These are phyloP conservation scores for Epistrophella euchroma DNA, from an alignment of 2,888 invertebrate species.

Conservation along the genomic window DNA sequence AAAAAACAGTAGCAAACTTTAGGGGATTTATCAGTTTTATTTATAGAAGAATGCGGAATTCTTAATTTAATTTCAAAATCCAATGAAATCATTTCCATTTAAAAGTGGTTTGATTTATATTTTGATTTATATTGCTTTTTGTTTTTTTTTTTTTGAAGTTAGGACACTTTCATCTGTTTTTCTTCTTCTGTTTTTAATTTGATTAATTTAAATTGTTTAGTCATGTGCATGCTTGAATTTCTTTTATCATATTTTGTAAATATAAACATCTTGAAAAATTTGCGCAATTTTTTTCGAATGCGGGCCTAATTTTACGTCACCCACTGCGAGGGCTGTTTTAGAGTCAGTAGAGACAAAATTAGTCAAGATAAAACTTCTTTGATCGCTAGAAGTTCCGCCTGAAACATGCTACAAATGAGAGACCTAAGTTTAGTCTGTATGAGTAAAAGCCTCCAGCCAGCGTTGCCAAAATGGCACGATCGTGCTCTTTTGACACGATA, in stretches of 20 bases:
- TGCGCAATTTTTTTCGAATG: too few species aligned
- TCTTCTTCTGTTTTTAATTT: not conserved
- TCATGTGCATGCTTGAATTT: not conserved
- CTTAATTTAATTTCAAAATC: slow-evolving; percentile 38
- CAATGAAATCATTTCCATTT: slow-evolving; percentile 47
- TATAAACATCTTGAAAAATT: not conserved
- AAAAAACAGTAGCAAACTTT: slow-evolving; percentile 12
- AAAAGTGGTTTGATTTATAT: slow-evolving; percentile 24
- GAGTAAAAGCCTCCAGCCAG: too few species aligned
- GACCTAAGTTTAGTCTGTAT: too few species aligned
- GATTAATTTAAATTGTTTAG: not conserved
- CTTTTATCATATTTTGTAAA: not conserved
- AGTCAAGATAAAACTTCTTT: too few species aligned
- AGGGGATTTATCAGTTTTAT: slow-evolving; percentile 10
- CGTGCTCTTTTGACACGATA: too few species aligned
- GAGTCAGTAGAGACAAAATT: too few species aligned
- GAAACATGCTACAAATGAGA: too few species aligned
- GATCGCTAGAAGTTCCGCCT: too few species aligned
- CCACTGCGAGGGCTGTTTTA: too few species aligned
- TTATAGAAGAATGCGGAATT: slow-evolving; percentile 7
- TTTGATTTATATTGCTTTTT: not conserved
- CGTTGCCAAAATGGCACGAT: too few species aligned
- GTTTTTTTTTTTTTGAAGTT: not conserved
- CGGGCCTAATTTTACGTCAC: too few species aligned
- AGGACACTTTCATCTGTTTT: not conserved